Percentiles rank a stretch among this genome's conserved stretches.
Conservation (phyloP, 2,797 vertebrate species). For the Anolis apletophallus region DNA sequence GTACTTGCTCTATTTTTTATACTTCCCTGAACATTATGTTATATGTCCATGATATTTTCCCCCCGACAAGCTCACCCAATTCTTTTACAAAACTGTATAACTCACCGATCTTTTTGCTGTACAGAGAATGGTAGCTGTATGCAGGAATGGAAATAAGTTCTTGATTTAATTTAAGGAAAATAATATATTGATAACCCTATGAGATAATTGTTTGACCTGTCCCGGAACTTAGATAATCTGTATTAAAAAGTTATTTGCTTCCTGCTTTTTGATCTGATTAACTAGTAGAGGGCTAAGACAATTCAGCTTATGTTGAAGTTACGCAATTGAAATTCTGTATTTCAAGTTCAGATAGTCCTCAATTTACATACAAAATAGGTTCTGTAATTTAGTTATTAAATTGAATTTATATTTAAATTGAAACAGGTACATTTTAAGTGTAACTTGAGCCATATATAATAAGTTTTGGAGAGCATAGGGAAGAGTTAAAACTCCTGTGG, state of each 20-base stretch:
- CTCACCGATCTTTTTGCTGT: too few species aligned
- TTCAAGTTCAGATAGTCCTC: too few species aligned
- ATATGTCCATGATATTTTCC: too few species aligned
- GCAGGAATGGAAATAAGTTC: not conserved
- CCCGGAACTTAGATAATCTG: not conserved
- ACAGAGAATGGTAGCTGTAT: not conserved
- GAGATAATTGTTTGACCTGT: not conserved
- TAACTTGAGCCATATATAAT: too few species aligned
- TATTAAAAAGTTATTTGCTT: not conserved
- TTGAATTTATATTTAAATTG: too few species aligned
- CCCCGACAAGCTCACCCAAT: not conserved
- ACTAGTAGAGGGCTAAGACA: not conserved
- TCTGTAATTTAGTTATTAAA: too few species aligned
- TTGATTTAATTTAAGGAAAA: not conserved
- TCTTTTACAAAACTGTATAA: not conserved
- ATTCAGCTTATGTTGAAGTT: conserved; percentile 1
- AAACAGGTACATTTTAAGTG: too few species aligned
- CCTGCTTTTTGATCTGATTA: not conserved
- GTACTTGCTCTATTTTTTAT: not conserved
- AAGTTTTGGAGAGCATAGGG: too few species aligned
- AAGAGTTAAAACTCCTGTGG: too few species aligned
- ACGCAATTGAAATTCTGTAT: not conserved
- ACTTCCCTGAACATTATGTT: not conserved
- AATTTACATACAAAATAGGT: too few species aligned
- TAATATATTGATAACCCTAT: not conserved